These are phyloP conservation scores for Notothenia rossii DNA, from an alignment of 2,113 vertebrate species.

Conservation along the genomic window DNA sequence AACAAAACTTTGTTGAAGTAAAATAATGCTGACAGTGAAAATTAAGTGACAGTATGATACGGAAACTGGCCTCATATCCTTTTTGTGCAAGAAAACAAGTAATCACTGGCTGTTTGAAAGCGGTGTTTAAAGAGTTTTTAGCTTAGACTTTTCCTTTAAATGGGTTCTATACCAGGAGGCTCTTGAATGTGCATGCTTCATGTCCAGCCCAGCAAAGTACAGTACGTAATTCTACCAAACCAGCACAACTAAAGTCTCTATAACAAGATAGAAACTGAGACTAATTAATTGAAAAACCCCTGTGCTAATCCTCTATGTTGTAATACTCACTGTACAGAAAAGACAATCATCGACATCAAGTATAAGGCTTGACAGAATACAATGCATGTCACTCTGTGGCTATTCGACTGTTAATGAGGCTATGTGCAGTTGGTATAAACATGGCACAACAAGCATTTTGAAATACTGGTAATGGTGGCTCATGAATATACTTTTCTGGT, in stretches of 20 bases:
- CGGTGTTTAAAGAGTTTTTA: slow-evolving; percentile 30
- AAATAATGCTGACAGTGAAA: neutral
- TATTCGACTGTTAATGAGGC: slow-evolving; percentile 40
- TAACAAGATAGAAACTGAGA: slow-evolving; percentile 53
- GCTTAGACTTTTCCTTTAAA: slow-evolving; percentile 59
- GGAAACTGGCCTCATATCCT: neutral
- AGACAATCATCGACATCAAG: slow-evolving; percentile 54
- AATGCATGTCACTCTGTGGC: slow-evolving; percentile 31
- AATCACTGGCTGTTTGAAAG: neutral
- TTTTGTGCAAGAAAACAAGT: neutral
- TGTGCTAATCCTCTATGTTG: slow-evolving; percentile 49
- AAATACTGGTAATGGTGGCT: slow-evolving; percentile 28
- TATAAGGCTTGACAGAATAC: slow-evolving; percentile 59
- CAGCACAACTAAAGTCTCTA: slow-evolving; percentile 58
- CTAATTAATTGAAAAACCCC: slow-evolving; percentile 42
- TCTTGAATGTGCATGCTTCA: slow-evolving; percentile 61
- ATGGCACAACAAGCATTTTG: slow-evolving; percentile 65
- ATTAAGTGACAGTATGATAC: neutral
- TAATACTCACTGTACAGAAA: slow-evolving; percentile 65
- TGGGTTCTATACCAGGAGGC: slow-evolving; percentile 27
- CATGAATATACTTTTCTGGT: slow-evolving; percentile 16
- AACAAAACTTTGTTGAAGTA: neutral
- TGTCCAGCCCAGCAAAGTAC: slow-evolving; percentile 74
- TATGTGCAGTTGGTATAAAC: slow-evolving; percentile 49
- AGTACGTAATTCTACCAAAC: slow-evolving; percentile 39